Evolutionary conservation across 2,797 vertebrate genomes (phyloP).

Genomic region (Myripristis jacobus): DNA sequence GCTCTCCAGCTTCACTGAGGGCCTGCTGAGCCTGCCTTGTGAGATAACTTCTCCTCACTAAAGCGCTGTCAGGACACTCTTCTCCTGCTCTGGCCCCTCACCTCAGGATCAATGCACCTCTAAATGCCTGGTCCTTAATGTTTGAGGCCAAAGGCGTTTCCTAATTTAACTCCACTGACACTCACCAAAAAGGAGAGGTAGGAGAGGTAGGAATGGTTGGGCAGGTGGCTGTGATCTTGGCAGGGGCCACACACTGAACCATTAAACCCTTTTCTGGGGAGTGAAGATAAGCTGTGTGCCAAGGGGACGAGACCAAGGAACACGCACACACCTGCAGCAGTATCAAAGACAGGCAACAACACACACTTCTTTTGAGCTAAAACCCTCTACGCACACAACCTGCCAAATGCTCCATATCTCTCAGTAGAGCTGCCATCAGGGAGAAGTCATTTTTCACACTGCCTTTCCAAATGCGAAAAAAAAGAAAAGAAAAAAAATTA

Average conservation of each 20-base stretch:
- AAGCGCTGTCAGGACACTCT: constrained; percentile 29
- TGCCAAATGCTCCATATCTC: constrained; percentile 39
- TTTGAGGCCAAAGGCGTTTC: constrained; percentile 17
- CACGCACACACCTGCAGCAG: constrained; percentile 39
- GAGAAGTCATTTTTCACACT: constrained; percentile 10
- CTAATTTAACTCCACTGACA: constrained; percentile 39
- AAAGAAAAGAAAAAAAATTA: too few species aligned
- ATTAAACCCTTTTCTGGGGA: constrained; percentile 39
- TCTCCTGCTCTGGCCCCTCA: constrained; percentile 25
- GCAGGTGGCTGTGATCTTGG: constrained; percentile 8
- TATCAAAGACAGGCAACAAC: constrained; percentile 35
- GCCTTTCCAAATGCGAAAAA: constrained; percentile 13
- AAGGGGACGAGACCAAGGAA: constrained; percentile 8
- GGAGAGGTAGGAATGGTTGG: constrained; percentile 8
- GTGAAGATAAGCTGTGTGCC: constrained; percentile 50
- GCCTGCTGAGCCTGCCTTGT: constrained; percentile 32
- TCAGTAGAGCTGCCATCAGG: constrained; percentile 41
- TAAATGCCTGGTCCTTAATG: constrained; percentile 2
- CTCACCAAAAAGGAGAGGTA: too few species aligned
- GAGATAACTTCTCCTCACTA: constrained; percentile 47
- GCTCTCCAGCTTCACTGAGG: constrained; percentile 42
- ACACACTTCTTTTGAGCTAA: constrained; percentile 22
- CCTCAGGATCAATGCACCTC: constrained; percentile 41
- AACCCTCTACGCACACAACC: constrained; percentile 2
- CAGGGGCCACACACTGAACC: constrained; percentile 26